Conservation (phyloP, 92 coral and sea anemone species). For the Epizoanthus rinbou region DNA sequence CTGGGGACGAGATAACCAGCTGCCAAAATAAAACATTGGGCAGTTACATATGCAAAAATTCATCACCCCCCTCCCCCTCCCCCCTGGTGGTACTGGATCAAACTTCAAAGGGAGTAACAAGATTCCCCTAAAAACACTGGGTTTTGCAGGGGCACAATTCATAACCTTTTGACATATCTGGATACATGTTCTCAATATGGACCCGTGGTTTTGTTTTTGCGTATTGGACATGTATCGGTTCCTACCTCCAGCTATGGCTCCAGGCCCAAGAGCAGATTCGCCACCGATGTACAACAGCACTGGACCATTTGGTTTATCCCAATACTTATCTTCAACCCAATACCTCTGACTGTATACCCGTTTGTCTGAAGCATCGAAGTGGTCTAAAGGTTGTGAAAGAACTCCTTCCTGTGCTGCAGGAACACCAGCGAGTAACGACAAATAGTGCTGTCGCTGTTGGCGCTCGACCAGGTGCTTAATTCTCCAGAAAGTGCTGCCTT, state of each 20-base stretch:
- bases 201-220: too few relatives aligned
- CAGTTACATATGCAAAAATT: too few relatives aligned
- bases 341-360: constrained; percentile 61
- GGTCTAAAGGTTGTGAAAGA: constrained; percentile 63
- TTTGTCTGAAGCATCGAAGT: constrained; percentile 57
- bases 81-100: too few relatives aligned
- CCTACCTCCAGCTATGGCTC: constrained; percentile 60
- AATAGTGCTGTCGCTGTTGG: background rate
- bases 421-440: background rate
- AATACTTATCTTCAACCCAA: constrained; percentile 66
- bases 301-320: constrained; percentile 66
- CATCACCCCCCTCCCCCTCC: too few relatives aligned
- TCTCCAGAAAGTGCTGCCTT: constrained; percentile 18
- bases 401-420: constrained; percentile 2
- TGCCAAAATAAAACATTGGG: too few relatives aligned
- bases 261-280: constrained; percentile 46
- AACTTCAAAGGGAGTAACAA: too few relatives aligned
- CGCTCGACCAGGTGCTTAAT: constrained; percentile 21
- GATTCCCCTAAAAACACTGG: background rate
- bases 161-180: background rate
- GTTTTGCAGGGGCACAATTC: background rate
- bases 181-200: background rate
- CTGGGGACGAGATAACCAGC: too few relatives aligned
- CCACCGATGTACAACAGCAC: constrained; percentile 79
- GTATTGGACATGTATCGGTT: background rate